phyloP scores from a whole-genome alignment of 2,888 invertebrate species.

The Papilio demoleus region DNA sequence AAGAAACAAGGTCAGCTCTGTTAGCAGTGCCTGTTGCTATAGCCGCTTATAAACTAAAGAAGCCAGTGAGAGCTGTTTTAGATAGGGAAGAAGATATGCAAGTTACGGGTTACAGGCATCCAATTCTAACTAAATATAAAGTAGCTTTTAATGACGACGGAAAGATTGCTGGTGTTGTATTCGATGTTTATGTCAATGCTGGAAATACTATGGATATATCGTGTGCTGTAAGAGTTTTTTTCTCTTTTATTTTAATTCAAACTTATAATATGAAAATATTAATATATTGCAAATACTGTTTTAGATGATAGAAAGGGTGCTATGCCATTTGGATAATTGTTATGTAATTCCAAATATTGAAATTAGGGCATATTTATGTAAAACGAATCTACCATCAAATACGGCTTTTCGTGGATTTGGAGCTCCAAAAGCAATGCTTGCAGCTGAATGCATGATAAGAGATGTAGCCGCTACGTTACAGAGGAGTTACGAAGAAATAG shows the following conservation, averaged over 20 bases:
- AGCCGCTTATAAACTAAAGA: slow-evolving; percentile 88
- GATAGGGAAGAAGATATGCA: slow-evolving; percentile 95
- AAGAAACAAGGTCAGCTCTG: slow-evolving; percentile 87
- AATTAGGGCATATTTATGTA: slow-evolving; percentile 89
- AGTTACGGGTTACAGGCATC: slow-evolving; percentile 90
- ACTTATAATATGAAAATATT: slow-evolving; percentile 8
- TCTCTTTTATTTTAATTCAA: slow-evolving; percentile 1
- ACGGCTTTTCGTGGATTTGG: slow-evolving; percentile 97
- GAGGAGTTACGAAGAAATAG: slow-evolving; percentile 86
- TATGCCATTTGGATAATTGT: slow-evolving; percentile 91
- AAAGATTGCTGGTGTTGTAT: slow-evolving; percentile 85
- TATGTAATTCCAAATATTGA: slow-evolving; percentile 90
- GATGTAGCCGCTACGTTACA: slow-evolving; percentile 88
- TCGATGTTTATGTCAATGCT: slow-evolving; percentile 87
- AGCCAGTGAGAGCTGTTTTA: slow-evolving; percentile 89
- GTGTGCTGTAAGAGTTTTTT: slow-evolving; percentile 75
- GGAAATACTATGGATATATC: slow-evolving; percentile 91
- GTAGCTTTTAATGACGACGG: slow-evolving; percentile 88
- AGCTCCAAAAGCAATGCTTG: slow-evolving; percentile 94
- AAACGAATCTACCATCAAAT: slow-evolving; percentile 95
- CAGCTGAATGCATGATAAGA: slow-evolving; percentile 90
- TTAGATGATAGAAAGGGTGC: slow-evolving; percentile 90
- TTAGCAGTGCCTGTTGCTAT: slow-evolving; percentile 87
- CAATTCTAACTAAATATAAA: slow-evolving; percentile 90
- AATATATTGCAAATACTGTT: slow-evolving; percentile 44